Evolutionary conservation across 2,113 vertebrate genomes (phyloP), one percentile per base, ranked within the genome.

Genomic region (Arothron firmamentum): DNA sequence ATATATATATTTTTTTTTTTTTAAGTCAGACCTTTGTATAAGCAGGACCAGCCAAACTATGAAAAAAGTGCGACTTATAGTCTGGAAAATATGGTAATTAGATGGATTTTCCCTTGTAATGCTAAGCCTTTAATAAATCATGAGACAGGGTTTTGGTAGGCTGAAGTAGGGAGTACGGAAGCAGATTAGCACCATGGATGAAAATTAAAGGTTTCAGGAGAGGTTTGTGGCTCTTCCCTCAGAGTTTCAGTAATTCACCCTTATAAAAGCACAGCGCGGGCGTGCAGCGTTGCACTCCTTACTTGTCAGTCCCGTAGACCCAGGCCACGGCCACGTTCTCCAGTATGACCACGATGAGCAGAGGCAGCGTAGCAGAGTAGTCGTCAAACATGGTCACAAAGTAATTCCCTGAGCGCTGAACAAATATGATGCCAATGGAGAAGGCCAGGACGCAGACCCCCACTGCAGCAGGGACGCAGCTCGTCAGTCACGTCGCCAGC

Each of bases 341-440:
- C 90, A 99, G 89, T 60, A 95, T 84, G 45, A 98, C 96, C 41
- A 99, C 91, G 16, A 98, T 92, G 60, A 99, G 92, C 70, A 99
- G 86, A 10, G 97, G 97, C 72, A 99, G 62, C 2, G 97, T 98
- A 52, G 96, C 96, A 20, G 96, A 97, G 84, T 98, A 98, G 84
- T 98, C 97, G 76, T 99, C 97, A 73, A 99, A 98, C 96, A 99
- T 99, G 0, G 93, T 89, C 77, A 99, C 96, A 57, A 93, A 99
- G 87, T 99, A 98, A 90, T 97, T 98, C 82, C 97, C 96, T 70
- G 97, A 99, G 55, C 91, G 93, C 67, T 99, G 97, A 50, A 99
- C 96, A 66, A 99, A 99, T 56, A 97, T 83, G 59, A 99, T 90
- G 25, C 97, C 97, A 62, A 98, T 92, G 80, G 82, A 87, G 88